Base-by-base conservation (phyloP, 2,888 invertebrate genomes). In the Caenorhabditis sp. region DNA sequence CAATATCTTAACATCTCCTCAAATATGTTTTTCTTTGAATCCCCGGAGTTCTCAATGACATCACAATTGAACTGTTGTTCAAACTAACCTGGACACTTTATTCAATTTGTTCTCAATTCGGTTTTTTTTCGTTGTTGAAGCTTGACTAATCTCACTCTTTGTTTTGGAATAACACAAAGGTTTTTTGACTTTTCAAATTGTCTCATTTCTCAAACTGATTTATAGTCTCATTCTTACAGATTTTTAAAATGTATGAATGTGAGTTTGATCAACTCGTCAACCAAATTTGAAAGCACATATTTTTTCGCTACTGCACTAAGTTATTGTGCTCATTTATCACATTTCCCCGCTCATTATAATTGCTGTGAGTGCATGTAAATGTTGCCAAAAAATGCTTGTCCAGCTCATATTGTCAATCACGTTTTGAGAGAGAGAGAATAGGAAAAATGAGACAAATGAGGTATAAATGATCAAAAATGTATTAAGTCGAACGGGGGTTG, bases 391-490 rank as follows among this genome's bases (percentile, higher is more conserved):
- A n/a, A 17, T 43, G 12, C 3, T 43, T 17, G 31, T 31, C 31
- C 31, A 31, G 31, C 31, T 31, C 31, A 31, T 6, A 31, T 12
- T 17, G 43, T 43, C 43, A 43, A 43, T 43, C 43, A 43, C 14
- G 36, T n/a, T n/a, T n/a, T n/a, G n/a, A 31, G 31, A 31, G 10
- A 31, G 10, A 4, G 31, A 31, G 31, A 31, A 31, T 31, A 10
- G 10, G 5, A 31, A 31, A 31, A 31, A 31, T 31, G 10, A 10
- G 10, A 31, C 31, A 31, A 43, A 17, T 17, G 43, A 43, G 43
- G 43, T 43, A 43, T 43, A 43, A 43, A 43, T 43, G 43, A 43
- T 43, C 43, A 43, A 43, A 43, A 43, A 43, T 43, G 43, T 43
- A 43, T 43, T 43, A n/a, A 43, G 43, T 10, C 43, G 43, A 31